These are phyloP conservation scores for Phania funesta DNA, from an alignment of 2,888 invertebrate species.

Conservation along the genomic window DNA sequence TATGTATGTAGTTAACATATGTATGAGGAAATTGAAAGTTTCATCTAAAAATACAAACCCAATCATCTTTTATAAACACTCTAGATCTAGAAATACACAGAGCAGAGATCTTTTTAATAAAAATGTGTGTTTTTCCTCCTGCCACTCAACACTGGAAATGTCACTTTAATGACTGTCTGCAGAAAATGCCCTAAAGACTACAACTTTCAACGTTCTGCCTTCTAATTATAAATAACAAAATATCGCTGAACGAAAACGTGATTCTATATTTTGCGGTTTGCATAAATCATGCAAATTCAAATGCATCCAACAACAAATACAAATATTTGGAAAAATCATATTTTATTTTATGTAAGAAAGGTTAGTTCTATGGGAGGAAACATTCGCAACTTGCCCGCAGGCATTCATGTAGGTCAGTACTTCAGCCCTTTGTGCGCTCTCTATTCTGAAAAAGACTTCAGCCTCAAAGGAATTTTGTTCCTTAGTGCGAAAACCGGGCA, in stretches of 20 bases:
- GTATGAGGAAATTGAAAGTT: slow-evolving; percentile 35
- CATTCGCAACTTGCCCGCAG: no score
- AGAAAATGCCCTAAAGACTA: neutral
- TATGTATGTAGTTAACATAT: neutral
- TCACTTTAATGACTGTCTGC: neutral
- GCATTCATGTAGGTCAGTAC: no score
- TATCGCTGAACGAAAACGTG: neutral
- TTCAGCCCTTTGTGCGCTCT: no score
- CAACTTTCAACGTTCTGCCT: neutral
- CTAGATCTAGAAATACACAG: neutral
- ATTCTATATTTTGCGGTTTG: neutral
- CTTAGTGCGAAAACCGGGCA: no score
- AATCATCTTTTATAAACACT: slow-evolving; percentile 15
- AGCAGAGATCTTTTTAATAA: slow-evolving; percentile 6
- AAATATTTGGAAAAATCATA: no score
- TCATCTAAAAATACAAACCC: slow-evolving; percentile 35
- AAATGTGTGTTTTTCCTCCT: slow-evolving; percentile 16
- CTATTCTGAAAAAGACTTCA: no score
- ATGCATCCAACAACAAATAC: no score
- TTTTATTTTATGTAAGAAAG: no score
- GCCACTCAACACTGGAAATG: slow-evolving; percentile 20
- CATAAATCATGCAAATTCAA: no score
- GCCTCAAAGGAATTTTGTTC: no score
- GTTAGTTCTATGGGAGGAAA: no score
- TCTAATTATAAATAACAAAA: neutral